Conservation (phyloP, 1,140 invertebrate species). For the Drosophila nigromelanica region DNA sequence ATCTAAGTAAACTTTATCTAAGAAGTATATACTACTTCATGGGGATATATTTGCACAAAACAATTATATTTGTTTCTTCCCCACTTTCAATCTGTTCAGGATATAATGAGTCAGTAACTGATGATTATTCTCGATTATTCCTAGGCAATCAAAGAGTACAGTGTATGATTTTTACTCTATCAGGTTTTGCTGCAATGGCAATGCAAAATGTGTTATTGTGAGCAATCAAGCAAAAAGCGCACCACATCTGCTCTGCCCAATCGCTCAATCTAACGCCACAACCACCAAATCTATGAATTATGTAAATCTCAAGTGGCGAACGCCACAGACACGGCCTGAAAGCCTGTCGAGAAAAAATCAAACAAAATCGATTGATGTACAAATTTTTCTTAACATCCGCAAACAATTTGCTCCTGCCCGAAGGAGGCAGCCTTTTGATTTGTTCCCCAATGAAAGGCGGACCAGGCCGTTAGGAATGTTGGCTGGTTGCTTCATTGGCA, state of each 20-base stretch:
- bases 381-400: slow-evolving; percentile 81
- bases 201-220: slow-evolving; percentile 53
- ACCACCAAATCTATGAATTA: slow-evolving; percentile 75
- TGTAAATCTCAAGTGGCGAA: slow-evolving; percentile 78
- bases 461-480: slow-evolving; percentile 11
- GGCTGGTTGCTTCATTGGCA: slow-evolving; percentile 49
- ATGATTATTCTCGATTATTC: no score
- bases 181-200: slow-evolving; percentile 11
- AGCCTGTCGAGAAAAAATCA: slow-evolving; percentile 51
- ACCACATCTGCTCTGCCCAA: slow-evolving; percentile 38
- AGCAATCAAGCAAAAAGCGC: slow-evolving; percentile 15
- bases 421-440: slow-evolving; percentile 66
- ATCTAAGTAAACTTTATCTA: no score
- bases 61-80: no score
- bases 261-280: slow-evolving; percentile 54
- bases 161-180: slow-evolving; percentile 60
- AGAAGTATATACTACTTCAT: no score
- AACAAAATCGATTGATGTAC: slow-evolving; percentile 82
- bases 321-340: slow-evolving; percentile 37
- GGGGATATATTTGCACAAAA: no score
- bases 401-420: slow-evolving; percentile 58
- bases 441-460: slow-evolving; percentile 63
- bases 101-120: no score
- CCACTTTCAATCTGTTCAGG: no score
- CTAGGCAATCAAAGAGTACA: no score